These are phyloP conservation scores for Palythoa heliodiscus DNA, from an alignment of 92 coral and sea anemone species.

Conservation along the genomic window DNA sequence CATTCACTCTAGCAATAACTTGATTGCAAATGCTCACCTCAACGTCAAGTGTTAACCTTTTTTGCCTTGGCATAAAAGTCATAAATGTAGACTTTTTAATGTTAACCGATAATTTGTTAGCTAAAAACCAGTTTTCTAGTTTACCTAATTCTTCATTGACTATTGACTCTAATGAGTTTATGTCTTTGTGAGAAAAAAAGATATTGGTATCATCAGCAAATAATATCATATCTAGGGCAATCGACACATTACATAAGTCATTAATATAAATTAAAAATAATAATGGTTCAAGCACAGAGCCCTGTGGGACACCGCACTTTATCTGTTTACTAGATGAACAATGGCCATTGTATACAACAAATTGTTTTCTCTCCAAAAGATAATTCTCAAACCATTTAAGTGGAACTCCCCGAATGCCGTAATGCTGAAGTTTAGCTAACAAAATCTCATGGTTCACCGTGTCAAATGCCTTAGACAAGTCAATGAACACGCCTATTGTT, in stretches of 20 bases:
- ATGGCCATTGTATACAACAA: slow-evolving; percentile 49
- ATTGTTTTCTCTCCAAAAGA: slow-evolving; percentile 42
- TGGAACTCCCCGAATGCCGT: background rate
- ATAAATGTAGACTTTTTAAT: background rate
- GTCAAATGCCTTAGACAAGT: slow-evolving; percentile 56
- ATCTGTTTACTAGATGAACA: background rate
- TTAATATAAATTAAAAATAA: too few species aligned
- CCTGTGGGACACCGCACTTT: too few species aligned
- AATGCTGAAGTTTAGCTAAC: background rate
- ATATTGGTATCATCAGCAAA: too few species aligned
- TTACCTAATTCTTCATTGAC: background rate
- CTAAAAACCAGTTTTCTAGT: background rate
- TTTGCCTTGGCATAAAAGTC: background rate
- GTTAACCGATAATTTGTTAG: background rate
- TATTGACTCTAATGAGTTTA: background rate
- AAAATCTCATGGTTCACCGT: slow-evolving; percentile 1
- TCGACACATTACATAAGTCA: too few species aligned
- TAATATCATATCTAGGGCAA: too few species aligned
- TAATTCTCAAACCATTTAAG: slow-evolving; percentile 19
- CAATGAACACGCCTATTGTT: slow-evolving; percentile 51
- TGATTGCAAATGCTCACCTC: slow-evolving; percentile 9
- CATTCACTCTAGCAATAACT: slow-evolving; percentile 11
- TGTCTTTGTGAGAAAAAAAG: too few species aligned
- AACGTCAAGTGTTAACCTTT: too few species aligned
- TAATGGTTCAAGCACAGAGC: too few species aligned